A percentile compares a stretch with the other conserved stretches of the same genome.
phyloP scores from a whole-genome alignment of 1,140 invertebrate genomes.

The Drosophila elegans region DNA sequence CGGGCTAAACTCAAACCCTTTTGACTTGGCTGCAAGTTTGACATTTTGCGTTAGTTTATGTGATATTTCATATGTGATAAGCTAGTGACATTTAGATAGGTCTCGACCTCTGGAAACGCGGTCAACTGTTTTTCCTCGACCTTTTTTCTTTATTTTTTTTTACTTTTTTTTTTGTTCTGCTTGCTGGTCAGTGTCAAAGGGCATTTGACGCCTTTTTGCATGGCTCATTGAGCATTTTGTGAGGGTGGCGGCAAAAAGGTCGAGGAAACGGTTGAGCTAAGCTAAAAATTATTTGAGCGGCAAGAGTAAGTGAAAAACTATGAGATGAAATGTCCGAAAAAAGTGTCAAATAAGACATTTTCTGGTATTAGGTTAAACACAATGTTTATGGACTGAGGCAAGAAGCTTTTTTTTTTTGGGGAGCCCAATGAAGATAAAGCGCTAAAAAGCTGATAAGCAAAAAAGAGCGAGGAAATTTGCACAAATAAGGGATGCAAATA shows the following conservation, averaged over 20 bases:
- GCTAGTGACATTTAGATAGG: constrained; percentile 62
- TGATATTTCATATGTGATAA: constrained; percentile 80
- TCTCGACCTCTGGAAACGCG: constrained; percentile 7
- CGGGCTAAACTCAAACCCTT: constrained; percentile 52
- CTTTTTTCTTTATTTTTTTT: constrained; percentile 17
- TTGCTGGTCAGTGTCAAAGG: constrained; percentile 39
- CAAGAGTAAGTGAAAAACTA: constrained; percentile 51
- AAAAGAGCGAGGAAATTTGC: constrained; percentile 1
- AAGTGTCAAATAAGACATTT: constrained; percentile 47
- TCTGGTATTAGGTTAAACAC: constrained; percentile 44
- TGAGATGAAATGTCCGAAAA: constrained; percentile 48
- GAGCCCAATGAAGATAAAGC: constrained; percentile 5
- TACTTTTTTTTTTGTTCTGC: neutral
- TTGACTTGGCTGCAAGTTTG: constrained; percentile 58
- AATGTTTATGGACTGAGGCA: constrained; percentile 34
- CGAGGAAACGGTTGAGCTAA: constrained; percentile 38
- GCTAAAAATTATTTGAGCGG: constrained; percentile 48
- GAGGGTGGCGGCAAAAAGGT: constrained; percentile 24
- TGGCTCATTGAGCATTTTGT: constrained; percentile 40
- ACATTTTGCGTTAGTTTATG: constrained; percentile 82
- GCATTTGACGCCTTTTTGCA: constrained; percentile 30
- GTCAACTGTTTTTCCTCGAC: constrained; percentile 7
- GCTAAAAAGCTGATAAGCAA: constrained; percentile 20
- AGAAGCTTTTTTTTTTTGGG: constrained; percentile 1
- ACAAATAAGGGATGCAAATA: constrained; percentile 6